Evolutionary conservation across 1,140 invertebrate species (phyloP).

Genomic region (Drosophila pseudoananassae): DNA sequence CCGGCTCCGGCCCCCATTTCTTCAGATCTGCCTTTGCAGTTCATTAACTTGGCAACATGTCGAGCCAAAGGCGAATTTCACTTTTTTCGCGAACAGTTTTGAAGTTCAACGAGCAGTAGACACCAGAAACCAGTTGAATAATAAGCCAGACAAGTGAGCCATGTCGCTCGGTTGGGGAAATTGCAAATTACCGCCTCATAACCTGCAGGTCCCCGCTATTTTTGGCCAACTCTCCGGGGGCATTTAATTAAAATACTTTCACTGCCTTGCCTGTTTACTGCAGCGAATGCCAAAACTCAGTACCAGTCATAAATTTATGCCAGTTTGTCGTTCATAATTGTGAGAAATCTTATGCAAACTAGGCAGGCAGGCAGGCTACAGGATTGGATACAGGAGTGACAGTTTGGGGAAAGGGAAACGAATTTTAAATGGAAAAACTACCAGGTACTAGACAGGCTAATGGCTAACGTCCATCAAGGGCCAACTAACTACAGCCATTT

Average conservation of each 20-base stretch:
- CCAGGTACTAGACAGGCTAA: slow-evolving; percentile 7
- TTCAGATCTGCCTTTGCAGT: slow-evolving; percentile 38
- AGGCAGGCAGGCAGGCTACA: slow-evolving; percentile 20
- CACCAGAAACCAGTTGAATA: slow-evolving; percentile 75
- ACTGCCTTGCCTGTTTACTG: slow-evolving; percentile 61
- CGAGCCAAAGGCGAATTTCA: slow-evolving; percentile 62
- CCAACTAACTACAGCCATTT: background rate
- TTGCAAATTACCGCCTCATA: slow-evolving; percentile 76
- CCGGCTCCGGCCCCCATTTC: slow-evolving; percentile 34
- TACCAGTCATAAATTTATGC: slow-evolving; percentile 50
- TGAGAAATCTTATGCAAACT: slow-evolving; percentile 48
- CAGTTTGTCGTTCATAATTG: slow-evolving; percentile 60
- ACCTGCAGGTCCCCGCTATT: slow-evolving; percentile 52
- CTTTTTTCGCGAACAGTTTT: slow-evolving; percentile 72
- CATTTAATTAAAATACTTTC: slow-evolving; percentile 79
- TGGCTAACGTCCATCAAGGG: slow-evolving; percentile 19
- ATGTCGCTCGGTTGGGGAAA: slow-evolving; percentile 52
- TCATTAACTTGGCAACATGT: slow-evolving; percentile 66
- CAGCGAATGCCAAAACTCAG: slow-evolving; percentile 39
- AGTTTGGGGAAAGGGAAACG: slow-evolving; percentile 4
- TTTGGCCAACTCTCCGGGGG: slow-evolving; percentile 9
- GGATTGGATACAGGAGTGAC: slow-evolving; percentile 6
- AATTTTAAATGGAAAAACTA: slow-evolving; percentile 13
- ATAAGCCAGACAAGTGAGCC: slow-evolving; percentile 55
- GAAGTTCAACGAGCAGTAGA: slow-evolving; percentile 68